phyloP scores from a whole-genome alignment of 2,797 vertebrate species.

The Sebastes dallii region DNA sequence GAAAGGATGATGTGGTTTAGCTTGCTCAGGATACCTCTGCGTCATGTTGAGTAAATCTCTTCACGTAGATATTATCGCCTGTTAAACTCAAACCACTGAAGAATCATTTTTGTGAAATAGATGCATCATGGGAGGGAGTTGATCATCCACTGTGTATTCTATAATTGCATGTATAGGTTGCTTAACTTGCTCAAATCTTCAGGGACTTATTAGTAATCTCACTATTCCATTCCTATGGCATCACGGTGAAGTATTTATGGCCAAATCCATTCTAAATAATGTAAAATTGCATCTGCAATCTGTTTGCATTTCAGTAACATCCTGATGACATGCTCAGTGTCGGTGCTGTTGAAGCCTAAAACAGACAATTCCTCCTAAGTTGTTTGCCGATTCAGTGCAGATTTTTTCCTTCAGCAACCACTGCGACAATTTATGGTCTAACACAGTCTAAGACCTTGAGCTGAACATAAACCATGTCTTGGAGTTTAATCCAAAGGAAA shows the following conservation, averaged over 20 bases:
- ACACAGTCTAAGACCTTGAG: slow-evolving; percentile 33
- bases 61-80: not conserved
- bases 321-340: not conserved
- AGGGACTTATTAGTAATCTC: not conserved
- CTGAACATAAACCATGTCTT: slow-evolving; percentile 47
- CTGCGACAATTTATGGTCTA: slow-evolving; percentile 28
- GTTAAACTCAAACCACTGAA: not conserved
- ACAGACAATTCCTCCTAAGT: not conserved
- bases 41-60: slow-evolving; percentile 21
- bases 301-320: slow-evolving; percentile 12
- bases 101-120: not conserved
- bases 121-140: not conserved
- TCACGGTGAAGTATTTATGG: slow-evolving; percentile 12
- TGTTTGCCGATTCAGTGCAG: not conserved
- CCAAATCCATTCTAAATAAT: slow-evolving; percentile 6
- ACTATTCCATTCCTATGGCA: not conserved
- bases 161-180: not conserved
- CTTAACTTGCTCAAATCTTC: not conserved
- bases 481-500: slow-evolving; percentile 48
- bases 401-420: not conserved
- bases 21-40: slow-evolving; percentile 16
- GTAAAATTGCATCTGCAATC: not conserved
- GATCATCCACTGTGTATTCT: not conserved
- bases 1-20: slow-evolving; percentile 52
- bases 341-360: not conserved